Percentiles rank a stretch among this genome's conserved stretches.
phyloP scores from a whole-genome alignment of 2,888 invertebrate species.

The Chloromyia formosa region DNA sequence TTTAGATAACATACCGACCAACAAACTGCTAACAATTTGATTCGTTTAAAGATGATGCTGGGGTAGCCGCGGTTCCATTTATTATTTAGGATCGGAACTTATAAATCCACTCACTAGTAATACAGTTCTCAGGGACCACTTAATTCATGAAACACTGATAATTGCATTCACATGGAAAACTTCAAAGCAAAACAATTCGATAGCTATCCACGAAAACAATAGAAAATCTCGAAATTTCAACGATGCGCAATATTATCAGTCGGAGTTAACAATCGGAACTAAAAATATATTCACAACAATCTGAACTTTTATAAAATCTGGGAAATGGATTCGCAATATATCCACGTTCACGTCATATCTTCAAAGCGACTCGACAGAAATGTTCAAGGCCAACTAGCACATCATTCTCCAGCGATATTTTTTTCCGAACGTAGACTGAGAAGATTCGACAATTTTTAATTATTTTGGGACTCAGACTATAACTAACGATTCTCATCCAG shows the following conservation, averaged over 20 bases:
- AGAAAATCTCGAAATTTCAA: not conserved
- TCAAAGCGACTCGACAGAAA: not conserved
- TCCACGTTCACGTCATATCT: not conserved
- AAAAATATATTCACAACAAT: not conserved
- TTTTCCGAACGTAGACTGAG: not conserved
- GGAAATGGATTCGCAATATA: not conserved
- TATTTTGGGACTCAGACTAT: too few species aligned
- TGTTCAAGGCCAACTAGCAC: slow-evolving; percentile 32
- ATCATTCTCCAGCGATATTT: slow-evolving; percentile 19
- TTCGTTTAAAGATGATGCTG: too few species aligned
- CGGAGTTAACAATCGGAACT: slow-evolving; percentile 27
- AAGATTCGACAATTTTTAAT: not conserved
- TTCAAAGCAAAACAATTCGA: not conserved
- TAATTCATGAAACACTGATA: too few species aligned
- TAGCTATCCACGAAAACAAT: too few species aligned
- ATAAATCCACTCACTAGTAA: too few species aligned
- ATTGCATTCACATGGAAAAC: too few species aligned
- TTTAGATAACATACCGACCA: too few species aligned
- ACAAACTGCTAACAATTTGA: too few species aligned
- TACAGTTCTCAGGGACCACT: too few species aligned
- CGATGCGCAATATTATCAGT: not conserved
- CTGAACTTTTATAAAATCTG: slow-evolving; percentile 28
- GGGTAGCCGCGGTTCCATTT: too few species aligned
- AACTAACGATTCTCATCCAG: too few species aligned
- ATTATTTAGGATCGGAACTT: too few species aligned